Base-by-base conservation (phyloP, 2,797 vertebrate genomes). In the Gobionotothen gibberifrons region DNA sequence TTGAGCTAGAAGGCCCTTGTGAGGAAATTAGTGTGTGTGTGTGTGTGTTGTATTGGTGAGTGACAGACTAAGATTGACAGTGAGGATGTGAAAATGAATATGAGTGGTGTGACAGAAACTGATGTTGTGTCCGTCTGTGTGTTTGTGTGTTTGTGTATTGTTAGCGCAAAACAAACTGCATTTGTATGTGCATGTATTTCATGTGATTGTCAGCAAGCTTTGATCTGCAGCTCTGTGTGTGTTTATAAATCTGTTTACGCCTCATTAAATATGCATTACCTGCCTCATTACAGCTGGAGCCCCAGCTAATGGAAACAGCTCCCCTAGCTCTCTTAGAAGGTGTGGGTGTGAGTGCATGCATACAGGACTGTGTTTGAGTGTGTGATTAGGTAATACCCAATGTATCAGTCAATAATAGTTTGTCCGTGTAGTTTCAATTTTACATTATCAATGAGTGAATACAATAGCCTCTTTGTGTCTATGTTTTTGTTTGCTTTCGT, bases 231-330 rank as follows among this genome's bases (percentile, higher is more conserved):
- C 59, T 66, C 48, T 78, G 72, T 74, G 69, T 76, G 68, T 81
- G 87, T 89, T 92, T 92, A 90, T 89, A 90, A 93, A 93, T 93
- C 88, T 84, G 84, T 93, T 93, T 90, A 93, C 68, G 90, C 93
- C 91, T 95, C 93, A 95, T 95, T 94, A 93, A 93, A 93, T 94
- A 94, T 94, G 92, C 91, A 95, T 95, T 95, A 94, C 91, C 92
- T 93, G 92, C 90, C 92, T 95, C 94, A 94, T 94, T 95, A 93
- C 89, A 88, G 86, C 90, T 85, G 84, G 78, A 91, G 85, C 85
- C 85, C 82, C 89, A 70, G 83, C 78, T 89, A 89, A 90, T 88
- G 80, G 84, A 81, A 90, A 87, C 85, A 77, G 77, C 81, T 86
- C 86, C 85, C 83, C 59, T 85, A 81, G 82, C 75, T 83, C 80